Conservation (phyloP, 2,113 vertebrate genomes). For the Shinisaurus crocodilurus region DNA sequence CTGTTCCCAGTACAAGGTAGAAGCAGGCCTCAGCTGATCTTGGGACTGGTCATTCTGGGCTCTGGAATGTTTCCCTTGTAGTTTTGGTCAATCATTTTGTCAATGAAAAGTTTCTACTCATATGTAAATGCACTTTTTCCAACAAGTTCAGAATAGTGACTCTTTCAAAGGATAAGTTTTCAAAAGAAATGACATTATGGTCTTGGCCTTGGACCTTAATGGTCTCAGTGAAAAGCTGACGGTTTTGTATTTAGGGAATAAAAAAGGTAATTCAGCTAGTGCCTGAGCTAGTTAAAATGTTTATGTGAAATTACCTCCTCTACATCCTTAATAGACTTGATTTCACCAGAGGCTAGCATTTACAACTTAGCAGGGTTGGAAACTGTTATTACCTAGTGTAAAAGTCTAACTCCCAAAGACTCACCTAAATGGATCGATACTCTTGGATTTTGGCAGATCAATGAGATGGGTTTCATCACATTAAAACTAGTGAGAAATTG, state of each 20-base stretch:
- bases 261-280: constrained; percentile 2
- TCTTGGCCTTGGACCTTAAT: constrained; percentile 7
- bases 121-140: neutral
- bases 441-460: constrained; percentile 46
- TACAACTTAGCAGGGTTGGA: constrained; percentile 31
- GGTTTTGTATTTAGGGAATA: constrained; percentile 14
- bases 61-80: neutral
- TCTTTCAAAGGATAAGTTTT: constrained; percentile 21
- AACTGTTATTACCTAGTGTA: constrained; percentile 33
- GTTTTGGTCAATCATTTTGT: neutral
- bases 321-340: constrained; percentile 39
- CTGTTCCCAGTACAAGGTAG: neutral
- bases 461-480: constrained; percentile 50
- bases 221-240: constrained; percentile 24
- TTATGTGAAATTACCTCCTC: constrained; percentile 42
- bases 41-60: neutral
- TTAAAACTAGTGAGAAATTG: constrained; percentile 48
- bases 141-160: neutral
- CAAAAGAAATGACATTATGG: constrained; percentile 18
- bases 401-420: constrained; percentile 48
- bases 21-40: too few species aligned
- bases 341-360: constrained; percentile 39
- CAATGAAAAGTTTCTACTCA: neutral
- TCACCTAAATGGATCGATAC: constrained; percentile 47
- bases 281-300: constrained; percentile 27